phyloP scores from a whole-genome alignment of 1,140 invertebrate species.

The Oryctes rhinoceros region DNA sequence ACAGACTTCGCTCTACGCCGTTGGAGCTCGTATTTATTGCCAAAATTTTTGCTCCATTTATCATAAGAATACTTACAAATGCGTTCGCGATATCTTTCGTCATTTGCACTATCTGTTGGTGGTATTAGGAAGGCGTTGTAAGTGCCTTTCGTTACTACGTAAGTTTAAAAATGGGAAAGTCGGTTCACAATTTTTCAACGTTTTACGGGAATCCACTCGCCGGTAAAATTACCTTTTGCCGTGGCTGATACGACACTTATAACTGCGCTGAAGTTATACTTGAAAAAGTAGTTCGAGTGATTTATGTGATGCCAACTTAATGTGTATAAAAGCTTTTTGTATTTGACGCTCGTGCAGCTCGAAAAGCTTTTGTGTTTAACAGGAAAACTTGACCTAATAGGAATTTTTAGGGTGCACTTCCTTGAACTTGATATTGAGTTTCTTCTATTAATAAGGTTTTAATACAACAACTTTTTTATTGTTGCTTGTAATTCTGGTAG shows the following conservation, averaged over 20 bases:
- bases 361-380: constrained; percentile 9
- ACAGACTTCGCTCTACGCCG: no score
- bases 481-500: no score
- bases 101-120: neutral
- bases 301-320: constrained; percentile 5
- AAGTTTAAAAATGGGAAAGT: neutral
- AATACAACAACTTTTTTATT: neutral
- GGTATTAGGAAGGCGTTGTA: neutral
- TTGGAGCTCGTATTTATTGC: no score
- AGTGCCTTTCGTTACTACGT: neutral
- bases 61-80: no score
- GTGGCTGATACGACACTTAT: neutral
- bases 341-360: neutral
- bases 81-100: neutral
- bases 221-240: constrained; percentile 2
- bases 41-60: no score
- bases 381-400: constrained; percentile 7
- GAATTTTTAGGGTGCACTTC: neutral
- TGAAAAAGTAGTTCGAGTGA: constrained; percentile 1
- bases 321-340: constrained; percentile 10
- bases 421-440: neutral
- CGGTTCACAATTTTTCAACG: neutral
- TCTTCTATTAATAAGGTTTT: neutral
- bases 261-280: constrained; percentile 1
- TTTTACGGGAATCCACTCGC: neutral